Conservation (phyloP, 2,888 invertebrate genomes). For the Carterocephalus palaemon region DNA sequence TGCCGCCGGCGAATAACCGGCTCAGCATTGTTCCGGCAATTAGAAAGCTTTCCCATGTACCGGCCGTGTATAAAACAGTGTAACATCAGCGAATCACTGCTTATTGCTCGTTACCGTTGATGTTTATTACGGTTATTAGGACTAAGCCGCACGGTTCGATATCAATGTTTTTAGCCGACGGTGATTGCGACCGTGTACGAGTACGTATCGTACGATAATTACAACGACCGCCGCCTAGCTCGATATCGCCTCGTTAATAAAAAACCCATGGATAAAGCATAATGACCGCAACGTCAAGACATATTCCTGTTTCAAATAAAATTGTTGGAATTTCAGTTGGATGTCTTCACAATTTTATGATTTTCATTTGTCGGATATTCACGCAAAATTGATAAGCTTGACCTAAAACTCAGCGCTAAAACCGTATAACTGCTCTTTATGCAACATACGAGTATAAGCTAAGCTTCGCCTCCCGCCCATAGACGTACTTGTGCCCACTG, state of each 20-base stretch:
- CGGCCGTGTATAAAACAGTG: conserved; percentile 78
- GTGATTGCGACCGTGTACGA: conserved; percentile 48
- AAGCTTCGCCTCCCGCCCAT: no score
- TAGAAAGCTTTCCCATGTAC: conserved; percentile 80
- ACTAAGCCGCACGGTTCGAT: conserved; percentile 69
- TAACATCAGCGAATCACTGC: conserved; percentile 78
- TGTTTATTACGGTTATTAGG: conserved; percentile 79
- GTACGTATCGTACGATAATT: conserved; percentile 21
- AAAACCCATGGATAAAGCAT: conserved; percentile 23
- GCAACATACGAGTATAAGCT: no score
- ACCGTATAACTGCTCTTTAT: no score
- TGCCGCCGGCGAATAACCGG: conserved; percentile 78
- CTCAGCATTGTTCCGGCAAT: conserved; percentile 80
- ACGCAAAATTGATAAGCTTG: no score
- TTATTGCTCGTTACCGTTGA: conserved; percentile 77
- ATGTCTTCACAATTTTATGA: no score
- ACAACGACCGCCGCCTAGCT: conserved; percentile 16
- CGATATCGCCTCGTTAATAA: conserved; percentile 49
- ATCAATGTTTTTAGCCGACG: conserved; percentile 62
- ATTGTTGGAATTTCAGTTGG: no score
- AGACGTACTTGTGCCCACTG: no score
- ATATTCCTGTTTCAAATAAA: no score
- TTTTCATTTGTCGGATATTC: no score
- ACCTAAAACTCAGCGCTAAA: no score
- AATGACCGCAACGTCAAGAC: no score